These are phyloP conservation scores for Dreissena rostriformis DNA, from an alignment of 1,140 invertebrate species.

Conservation along the genomic window DNA sequence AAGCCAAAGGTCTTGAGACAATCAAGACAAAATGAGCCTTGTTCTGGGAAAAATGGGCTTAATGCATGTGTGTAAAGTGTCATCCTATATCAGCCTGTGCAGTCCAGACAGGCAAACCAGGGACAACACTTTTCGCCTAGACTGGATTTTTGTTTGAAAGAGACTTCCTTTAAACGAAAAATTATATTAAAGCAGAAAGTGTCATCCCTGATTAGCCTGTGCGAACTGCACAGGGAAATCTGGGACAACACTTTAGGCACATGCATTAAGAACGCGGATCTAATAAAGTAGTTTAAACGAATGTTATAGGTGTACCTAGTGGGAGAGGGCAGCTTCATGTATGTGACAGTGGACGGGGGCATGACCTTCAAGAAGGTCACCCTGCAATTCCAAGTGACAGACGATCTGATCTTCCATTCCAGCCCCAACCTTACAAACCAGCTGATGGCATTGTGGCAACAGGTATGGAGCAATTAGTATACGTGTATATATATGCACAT, in stretches of 20 bases:
- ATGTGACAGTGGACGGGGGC: constrained; percentile 69
- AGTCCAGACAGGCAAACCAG: not conserved
- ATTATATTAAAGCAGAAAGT: not conserved
- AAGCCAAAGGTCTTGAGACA: too few relatives aligned
- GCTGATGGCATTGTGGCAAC: constrained; percentile 1
- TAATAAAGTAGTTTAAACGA: not conserved
- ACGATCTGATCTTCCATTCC: constrained; percentile 66
- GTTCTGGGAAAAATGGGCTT: too few relatives aligned
- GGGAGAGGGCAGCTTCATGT: constrained; percentile 59
- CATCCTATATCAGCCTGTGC: not conserved
- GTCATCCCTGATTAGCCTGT: not conserved
- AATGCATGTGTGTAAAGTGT: too few relatives aligned
- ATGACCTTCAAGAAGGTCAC: constrained; percentile 47
- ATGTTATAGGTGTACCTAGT: constrained; percentile 65
- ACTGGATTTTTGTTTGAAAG: not conserved
- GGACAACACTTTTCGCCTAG: not conserved
- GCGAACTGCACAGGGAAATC: not conserved
- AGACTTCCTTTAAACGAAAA: too few relatives aligned
- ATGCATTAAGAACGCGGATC: not conserved
- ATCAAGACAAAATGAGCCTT: too few relatives aligned
- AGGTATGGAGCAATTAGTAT: not conserved
- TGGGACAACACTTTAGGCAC: not conserved
- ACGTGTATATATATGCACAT: too few relatives aligned
- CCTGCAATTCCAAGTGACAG: constrained; percentile 43
- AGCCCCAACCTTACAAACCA: constrained; percentile 24